A percentile compares a stretch with the other conserved stretches of the same genome.
phyloP scores from a whole-genome alignment of 2,888 invertebrate genomes.

The Megamerina dolium region DNA sequence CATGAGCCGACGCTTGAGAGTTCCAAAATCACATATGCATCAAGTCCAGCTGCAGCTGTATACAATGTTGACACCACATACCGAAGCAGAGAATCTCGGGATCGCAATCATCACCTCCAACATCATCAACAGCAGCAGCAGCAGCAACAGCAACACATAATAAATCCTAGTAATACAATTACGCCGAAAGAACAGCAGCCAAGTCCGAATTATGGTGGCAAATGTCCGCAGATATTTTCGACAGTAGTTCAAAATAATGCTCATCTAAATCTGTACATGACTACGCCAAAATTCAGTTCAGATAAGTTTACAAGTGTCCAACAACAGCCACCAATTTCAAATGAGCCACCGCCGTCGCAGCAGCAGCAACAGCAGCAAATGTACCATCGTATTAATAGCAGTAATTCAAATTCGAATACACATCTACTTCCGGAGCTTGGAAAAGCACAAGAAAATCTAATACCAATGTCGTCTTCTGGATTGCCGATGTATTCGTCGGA shows the following conservation, averaged over 20 bases:
- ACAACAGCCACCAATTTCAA: slow-evolving; percentile 8
- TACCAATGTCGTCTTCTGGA: slow-evolving; percentile 15
- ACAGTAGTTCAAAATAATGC: slow-evolving; percentile 22
- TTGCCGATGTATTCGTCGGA: too few relatives aligned
- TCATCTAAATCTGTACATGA: slow-evolving; percentile 38
- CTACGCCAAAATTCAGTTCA: slow-evolving; percentile 37
- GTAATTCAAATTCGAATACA: slow-evolving; percentile 2
- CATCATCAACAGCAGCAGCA: slow-evolving; percentile 11
- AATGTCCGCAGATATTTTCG: slow-evolving; percentile 38
- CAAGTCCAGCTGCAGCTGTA: too few relatives aligned
- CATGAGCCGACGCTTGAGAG: too few relatives aligned
- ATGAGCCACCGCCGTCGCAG: slow-evolving; percentile 23
- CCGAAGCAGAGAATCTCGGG: too few relatives aligned
- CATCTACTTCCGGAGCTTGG: slow-evolving; percentile 11
- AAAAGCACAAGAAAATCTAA: too few relatives aligned
- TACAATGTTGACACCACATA: too few relatives aligned
- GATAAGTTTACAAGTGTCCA: slow-evolving; percentile 30
- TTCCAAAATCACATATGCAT: too few relatives aligned
- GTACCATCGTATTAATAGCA: too few relatives aligned
- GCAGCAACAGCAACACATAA: slow-evolving; percentile 27
- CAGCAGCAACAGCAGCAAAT: slow-evolving; percentile 20
- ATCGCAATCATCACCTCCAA: slow-evolving; percentile 8
- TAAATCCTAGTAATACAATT: slow-evolving; percentile 36
- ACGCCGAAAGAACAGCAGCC: slow-evolving; percentile 35
- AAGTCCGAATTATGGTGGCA: slow-evolving; percentile 39